Percentiles rank a stretch among this genome's conserved stretches.
Evolutionary conservation across 2,797 vertebrate species (phyloP).

Genomic region (Phaenicophaeus curvirostris): DNA sequence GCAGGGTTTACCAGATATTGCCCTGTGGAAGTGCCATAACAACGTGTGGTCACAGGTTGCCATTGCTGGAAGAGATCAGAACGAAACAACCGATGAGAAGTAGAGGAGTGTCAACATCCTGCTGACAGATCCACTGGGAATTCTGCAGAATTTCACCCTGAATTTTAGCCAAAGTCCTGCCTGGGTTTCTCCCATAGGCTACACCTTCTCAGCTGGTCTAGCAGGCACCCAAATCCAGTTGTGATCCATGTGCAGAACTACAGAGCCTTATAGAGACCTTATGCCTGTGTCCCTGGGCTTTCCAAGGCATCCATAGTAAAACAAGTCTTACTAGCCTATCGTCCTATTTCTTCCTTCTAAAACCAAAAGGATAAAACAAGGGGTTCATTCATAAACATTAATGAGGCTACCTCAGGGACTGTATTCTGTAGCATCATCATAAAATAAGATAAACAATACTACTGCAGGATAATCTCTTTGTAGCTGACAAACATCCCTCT

Average conservation of each 20-base stretch:
- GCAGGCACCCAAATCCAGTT: background rate
- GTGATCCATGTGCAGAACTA: background rate
- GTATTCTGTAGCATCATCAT: constrained; percentile 65
- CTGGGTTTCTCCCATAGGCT: background rate
- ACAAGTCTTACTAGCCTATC: background rate
- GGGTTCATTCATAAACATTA: constrained; percentile 57
- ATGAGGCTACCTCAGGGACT: constrained; percentile 63
- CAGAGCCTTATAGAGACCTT: background rate
- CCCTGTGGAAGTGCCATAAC: background rate
- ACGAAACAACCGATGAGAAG: background rate
- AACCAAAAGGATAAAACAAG: constrained; percentile 14
- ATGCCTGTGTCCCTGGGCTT: background rate
- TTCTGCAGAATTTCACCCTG: background rate
- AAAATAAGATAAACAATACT: constrained; percentile 45
- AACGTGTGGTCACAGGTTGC: background rate
- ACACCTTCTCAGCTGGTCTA: background rate
- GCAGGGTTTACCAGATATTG: background rate
- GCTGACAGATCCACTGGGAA: background rate
- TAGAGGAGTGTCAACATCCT: background rate
- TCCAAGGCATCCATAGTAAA: background rate
- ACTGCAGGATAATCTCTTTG: constrained; percentile 58
- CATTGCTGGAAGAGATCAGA: background rate
- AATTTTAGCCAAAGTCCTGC: background rate
- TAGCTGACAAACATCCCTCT: constrained; percentile 50
- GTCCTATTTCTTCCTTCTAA: constrained; percentile 41